Base-by-base conservation (phyloP, 1,140 invertebrate genomes). In the Tetragnatha versicolor region DNA sequence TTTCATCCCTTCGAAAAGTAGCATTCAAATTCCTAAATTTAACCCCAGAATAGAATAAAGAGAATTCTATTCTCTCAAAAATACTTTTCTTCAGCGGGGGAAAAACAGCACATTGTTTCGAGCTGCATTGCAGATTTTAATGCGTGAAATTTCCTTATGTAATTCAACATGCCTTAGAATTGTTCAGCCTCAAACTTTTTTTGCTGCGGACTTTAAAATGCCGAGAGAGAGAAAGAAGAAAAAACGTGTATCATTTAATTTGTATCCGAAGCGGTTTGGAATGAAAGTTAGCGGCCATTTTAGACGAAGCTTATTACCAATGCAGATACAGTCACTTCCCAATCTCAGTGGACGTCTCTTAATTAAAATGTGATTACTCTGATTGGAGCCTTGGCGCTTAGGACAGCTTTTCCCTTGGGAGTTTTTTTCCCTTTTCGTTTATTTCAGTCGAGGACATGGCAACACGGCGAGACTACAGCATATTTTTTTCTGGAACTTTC, bases 291-390 rank as follows among this genome's bases (percentile, higher is more conserved):
- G 10, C 31, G 29, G 35, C 29, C 14, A 5, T 35, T 58, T 17
- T 58, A n/a, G 27, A 22, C 22, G 22, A 14, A n/a, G 9, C 45
- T 51, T 49, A 51, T 68, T 68, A 25, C 65, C 12, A 51, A 68
- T 68, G 42, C 65, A 70, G 42, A 70, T 55, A 55, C 20, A 70
- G 25, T n/a, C 47, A 39, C 25, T 2, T 31, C 22, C 20, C 27
- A 31, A 17, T 27, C 17, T 47, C 12, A 33, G 31, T 25, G 42
- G 27, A 49, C 39, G 2, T 68, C 27, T 47, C 63, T 45, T 68
- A 47, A 68, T 68, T 68, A 45, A 49, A 68, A 68, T 55, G 35
- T 31, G 51, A 70, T 70, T 70, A 70, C 68, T 25, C 10, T 39
- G 35, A 70, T 70, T 70, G 25, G 20, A 17, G n/a, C 14, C 12